Percentiles rank a stretch among this genome's conserved stretches.
Conservation (phyloP, 2,797 vertebrate species). For the Adelosebastes latens region DNA sequence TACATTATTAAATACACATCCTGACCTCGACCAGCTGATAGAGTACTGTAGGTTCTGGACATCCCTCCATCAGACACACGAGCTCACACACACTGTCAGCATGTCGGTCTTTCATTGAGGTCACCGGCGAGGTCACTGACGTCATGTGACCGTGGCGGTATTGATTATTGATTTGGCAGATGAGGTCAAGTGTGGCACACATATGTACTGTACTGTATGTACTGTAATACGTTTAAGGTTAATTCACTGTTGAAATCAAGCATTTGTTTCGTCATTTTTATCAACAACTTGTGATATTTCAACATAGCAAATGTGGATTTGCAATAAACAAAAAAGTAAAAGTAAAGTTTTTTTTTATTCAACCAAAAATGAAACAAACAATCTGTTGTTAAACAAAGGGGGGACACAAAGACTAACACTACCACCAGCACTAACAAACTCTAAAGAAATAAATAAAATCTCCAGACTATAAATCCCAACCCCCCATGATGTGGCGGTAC, state of each 20-base stretch:
- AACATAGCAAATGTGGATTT: not conserved
- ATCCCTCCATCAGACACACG: not conserved
- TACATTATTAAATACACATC: not conserved
- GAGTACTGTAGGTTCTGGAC: no score
- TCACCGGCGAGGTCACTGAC: constrained; percentile 1
- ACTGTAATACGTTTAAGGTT: not conserved
- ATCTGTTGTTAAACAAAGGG: not conserved
- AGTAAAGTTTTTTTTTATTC: no score
- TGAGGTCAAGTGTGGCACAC: not conserved
- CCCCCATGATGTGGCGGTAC: not conserved
- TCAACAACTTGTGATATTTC: not conserved
- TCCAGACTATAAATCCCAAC: not conserved
- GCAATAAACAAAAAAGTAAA: not conserved
- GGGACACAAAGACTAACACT: not conserved
- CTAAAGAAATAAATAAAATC: not conserved
- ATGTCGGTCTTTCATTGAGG: constrained; percentile 1
- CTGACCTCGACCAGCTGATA: not conserved
- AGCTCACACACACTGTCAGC: not conserved
- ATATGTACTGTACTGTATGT: not conserved
- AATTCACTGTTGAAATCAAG: not conserved
- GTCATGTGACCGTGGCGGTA: constrained; percentile 2
- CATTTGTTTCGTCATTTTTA: not conserved
- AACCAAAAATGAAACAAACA: no score
- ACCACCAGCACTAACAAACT: not conserved
- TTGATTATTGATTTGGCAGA: constrained; percentile 39